Conservation (phyloP, 2,113 vertebrate species). For the Campylomormyrus numenius region DNA sequence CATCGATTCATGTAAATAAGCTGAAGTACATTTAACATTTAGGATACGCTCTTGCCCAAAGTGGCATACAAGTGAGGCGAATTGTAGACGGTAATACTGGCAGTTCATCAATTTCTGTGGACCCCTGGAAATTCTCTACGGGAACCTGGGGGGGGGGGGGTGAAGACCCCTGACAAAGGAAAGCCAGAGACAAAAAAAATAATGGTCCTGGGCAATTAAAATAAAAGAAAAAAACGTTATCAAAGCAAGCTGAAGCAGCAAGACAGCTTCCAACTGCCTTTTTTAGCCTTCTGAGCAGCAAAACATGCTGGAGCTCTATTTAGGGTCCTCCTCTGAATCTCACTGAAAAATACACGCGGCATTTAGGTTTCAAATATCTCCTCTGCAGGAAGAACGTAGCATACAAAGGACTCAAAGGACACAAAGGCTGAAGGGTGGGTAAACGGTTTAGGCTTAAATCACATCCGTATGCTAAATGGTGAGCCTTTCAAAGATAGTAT, state of each 20-base stretch:
- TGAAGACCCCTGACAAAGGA: neutral
- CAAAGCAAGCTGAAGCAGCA: neutral
- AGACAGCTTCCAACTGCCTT: neutral
- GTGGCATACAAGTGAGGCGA: too few relatives aligned
- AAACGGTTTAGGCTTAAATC: neutral
- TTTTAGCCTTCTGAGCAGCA: neutral
- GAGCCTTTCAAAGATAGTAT: neutral
- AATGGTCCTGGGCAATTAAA: neutral
- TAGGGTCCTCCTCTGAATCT: neutral
- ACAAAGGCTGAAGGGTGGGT: neutral
- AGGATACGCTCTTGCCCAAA: too few relatives aligned
- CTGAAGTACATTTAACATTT: too few relatives aligned
- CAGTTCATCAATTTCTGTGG: neutral
- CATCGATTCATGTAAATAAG: too few relatives aligned
- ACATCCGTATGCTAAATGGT: neutral
- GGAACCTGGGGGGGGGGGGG: too few relatives aligned
- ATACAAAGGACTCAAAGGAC: neutral
- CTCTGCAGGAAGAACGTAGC: neutral
- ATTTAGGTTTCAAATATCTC: neutral
- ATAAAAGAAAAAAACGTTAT: neutral
- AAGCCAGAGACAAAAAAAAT: neutral
- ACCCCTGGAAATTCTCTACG: neutral
- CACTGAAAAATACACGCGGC: neutral
- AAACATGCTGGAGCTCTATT: neutral
- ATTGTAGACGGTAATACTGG: neutral